Evolutionary conservation across 2,888 invertebrate species (phyloP), one percentile per base, ranked within the genome.

Genomic region (Drosophila algonquin): DNA sequence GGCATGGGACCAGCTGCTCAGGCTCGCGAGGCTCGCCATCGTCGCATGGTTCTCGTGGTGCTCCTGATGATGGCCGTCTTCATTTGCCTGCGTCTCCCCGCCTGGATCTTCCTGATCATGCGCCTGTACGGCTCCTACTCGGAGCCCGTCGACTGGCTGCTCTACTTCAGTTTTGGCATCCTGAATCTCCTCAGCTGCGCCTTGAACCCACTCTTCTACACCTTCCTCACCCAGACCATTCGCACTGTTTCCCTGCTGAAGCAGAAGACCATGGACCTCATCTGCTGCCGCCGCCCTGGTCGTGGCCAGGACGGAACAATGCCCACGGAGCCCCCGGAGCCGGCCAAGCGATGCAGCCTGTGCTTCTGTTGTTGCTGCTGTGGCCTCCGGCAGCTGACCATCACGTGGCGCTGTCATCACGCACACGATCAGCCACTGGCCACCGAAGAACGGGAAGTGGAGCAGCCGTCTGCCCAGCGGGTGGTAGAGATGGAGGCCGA

Each of bases 191-290:
- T 93, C 5, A 94, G 93, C 77, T 93, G 94, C 51, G 93, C 93
- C 0, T 67, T 94, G 27, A 94, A 95, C 92, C 94, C 94, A 0
- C 92, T 94, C 55, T 90, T 94, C 32, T 95, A 94, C 76, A 93
- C 94, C 2, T 94, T 94, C 76, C 90, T 94, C 8, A 93, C 93
- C 44, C 93, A 94, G 79, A 93, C 94, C 4, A 85, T 94, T 0
- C 72, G 68, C 9, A 60, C 73, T 1, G 64, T 87, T 32, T 59
- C 73, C 5, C 58, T 59, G 59, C 24, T 88, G 0, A 76, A 72
- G 32, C 53, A 64, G n/a, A 59, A 45, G 9, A 7, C 79, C 0
- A 24, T 12, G 0, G 18, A 52, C 6, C 35, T 77, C 4, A 2
- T 73, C 3, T 76, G 76, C 45, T 81, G 79, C 10, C 24, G 64